Evolutionary conservation across 2,888 invertebrate species (phyloP).

Genomic region (Spicauda simplicius): DNA sequence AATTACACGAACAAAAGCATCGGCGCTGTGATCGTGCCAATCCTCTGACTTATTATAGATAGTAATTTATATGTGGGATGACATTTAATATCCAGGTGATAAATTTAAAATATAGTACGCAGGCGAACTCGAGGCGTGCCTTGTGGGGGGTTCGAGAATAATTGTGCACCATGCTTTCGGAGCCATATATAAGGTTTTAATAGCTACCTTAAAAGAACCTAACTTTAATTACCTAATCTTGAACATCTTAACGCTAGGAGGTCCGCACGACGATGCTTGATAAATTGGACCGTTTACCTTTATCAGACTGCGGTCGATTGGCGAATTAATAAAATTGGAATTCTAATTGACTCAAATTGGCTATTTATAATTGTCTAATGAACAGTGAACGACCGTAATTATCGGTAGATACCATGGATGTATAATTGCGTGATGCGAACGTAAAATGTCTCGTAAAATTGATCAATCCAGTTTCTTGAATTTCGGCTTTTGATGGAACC

Average conservation of each 20-base stretch:
- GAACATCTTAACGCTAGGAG: constrained; percentile 65
- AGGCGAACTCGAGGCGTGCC: constrained; percentile 48
- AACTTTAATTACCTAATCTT: constrained; percentile 76
- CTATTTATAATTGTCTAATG: constrained; percentile 30
- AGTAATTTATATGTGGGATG: constrained; percentile 70
- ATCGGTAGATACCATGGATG: constrained; percentile 12
- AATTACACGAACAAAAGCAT: constrained; percentile 59
- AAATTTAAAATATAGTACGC: constrained; percentile 62
- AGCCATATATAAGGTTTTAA: constrained; percentile 70
- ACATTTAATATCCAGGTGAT: constrained; percentile 72
- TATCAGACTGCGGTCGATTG: constrained; percentile 45
- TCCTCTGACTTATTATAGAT: constrained; percentile 57
- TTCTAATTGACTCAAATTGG: constrained; percentile 34
- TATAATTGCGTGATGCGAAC: constrained; percentile 17
- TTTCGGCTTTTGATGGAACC: neutral
- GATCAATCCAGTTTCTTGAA: constrained; percentile 22
- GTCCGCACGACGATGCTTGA: constrained; percentile 56
- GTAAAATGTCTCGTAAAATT: constrained; percentile 12
- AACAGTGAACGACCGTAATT: constrained; percentile 12
- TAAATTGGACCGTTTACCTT: constrained; percentile 50
- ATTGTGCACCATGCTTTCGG: constrained; percentile 52
- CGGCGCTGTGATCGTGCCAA: constrained; percentile 56
- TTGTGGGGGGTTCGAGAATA: constrained; percentile 71
- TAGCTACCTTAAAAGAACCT: constrained; percentile 74
- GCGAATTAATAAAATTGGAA: constrained; percentile 40